These are phyloP conservation scores for Danionella dracula DNA, from an alignment of 2,797 vertebrate species.

Conservation along the genomic window DNA sequence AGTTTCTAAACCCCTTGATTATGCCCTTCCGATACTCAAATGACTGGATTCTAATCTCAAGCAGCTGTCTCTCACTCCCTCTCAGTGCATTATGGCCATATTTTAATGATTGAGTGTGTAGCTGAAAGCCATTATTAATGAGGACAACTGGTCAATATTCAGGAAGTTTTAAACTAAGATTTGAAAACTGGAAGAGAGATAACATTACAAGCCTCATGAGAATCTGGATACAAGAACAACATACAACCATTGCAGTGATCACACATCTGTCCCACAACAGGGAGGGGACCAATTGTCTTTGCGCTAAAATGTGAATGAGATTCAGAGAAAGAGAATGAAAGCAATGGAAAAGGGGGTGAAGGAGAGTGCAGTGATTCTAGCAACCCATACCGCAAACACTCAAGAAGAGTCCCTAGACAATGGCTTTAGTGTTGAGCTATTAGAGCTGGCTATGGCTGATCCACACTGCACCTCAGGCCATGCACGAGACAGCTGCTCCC, in stretches of 20 bases:
- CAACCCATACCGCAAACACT: constrained; percentile 17
- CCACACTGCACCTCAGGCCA: constrained; percentile 62
- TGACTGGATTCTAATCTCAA: constrained; percentile 9
- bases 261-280: constrained; percentile 7
- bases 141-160: constrained; percentile 35
- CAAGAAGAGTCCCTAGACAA: constrained; percentile 56
- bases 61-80: background rate
- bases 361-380: constrained; percentile 10
- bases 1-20: too few relatives aligned
- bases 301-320: constrained; percentile 8
- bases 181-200: background rate
- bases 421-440: constrained; percentile 65
- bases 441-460: constrained; percentile 37
- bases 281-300: constrained; percentile 33
- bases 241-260: constrained; percentile 6
- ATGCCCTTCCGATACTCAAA: background rate
- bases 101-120: constrained; percentile 5
- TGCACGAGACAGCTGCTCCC: constrained; percentile 71
- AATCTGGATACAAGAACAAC: background rate
- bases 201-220: constrained; percentile 19
- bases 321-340: constrained; percentile 34
- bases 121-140: constrained; percentile 41
- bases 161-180: background rate
- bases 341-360: background rate
- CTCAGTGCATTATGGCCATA: background rate